phyloP scores from a whole-genome alignment of 2,113 vertebrate species.

The Notechis scutatus region DNA sequence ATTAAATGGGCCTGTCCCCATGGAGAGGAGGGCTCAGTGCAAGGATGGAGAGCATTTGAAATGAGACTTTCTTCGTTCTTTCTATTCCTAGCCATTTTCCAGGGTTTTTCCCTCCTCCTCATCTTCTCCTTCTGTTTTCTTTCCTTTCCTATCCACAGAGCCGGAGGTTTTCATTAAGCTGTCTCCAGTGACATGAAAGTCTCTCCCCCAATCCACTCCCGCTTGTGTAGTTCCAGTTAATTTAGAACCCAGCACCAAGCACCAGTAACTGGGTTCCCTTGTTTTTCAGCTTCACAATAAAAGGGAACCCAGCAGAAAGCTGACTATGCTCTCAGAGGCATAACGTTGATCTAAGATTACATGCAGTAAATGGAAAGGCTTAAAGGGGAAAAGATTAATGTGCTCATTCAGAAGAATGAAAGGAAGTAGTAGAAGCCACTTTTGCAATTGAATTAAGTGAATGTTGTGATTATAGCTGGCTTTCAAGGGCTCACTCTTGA shows the following conservation, averaged over 20 bases:
- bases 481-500: slow-evolving; percentile 23
- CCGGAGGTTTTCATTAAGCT: slow-evolving; percentile 14
- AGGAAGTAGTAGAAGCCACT: neutral
- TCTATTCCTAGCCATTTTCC: slow-evolving; percentile 22
- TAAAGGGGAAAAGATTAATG: slow-evolving; percentile 18
- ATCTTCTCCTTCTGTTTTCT: slow-evolving; percentile 5
- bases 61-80: neutral
- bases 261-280: neutral
- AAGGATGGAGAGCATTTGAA: neutral
- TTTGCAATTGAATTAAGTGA: slow-evolving; percentile 41
- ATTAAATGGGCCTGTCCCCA: neutral
- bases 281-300: neutral
- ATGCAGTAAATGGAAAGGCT: neutral
- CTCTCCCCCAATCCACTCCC: neutral
- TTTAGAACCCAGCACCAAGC: neutral
- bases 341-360: neutral
- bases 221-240: neutral
- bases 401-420: slow-evolving; percentile 26
- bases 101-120: neutral
- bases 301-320: neutral
- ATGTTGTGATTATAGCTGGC: slow-evolving; percentile 15
- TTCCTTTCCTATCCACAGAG: neutral
- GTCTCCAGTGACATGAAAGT: neutral
- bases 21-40: neutral
- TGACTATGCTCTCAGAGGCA: neutral